phyloP scores from a whole-genome alignment of 1,140 invertebrate species.

The Agraylea sexmaculata region DNA sequence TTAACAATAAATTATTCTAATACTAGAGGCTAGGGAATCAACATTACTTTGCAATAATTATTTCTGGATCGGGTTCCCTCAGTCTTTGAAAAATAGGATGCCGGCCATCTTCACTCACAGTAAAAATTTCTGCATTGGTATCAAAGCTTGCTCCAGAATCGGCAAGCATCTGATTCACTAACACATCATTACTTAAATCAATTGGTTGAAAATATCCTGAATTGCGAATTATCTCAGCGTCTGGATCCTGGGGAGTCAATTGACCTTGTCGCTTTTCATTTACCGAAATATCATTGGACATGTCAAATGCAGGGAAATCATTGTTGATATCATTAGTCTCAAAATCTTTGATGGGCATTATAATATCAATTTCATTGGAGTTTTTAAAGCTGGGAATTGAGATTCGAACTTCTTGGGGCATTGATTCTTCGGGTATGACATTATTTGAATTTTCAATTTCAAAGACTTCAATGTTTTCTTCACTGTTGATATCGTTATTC shows the following conservation, averaged over 20 bases:
- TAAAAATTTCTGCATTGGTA: slow-evolving; percentile 30
- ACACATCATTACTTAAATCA: slow-evolving; percentile 32
- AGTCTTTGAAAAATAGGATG: background rate
- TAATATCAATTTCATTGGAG: background rate
- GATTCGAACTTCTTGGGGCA: slow-evolving; percentile 6
- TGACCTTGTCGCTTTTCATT: too few species aligned
- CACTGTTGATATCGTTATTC: background rate
- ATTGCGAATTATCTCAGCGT: too few species aligned
- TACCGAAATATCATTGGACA: too few species aligned
- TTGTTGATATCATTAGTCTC: slow-evolving; percentile 17
- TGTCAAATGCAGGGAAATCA: too few species aligned
- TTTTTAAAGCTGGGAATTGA: background rate
- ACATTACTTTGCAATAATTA: background rate
- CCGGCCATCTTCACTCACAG: slow-evolving; percentile 11
- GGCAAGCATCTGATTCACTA: slow-evolving; percentile 27
- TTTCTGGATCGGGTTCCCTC: background rate
- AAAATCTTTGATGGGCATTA: slow-evolving; percentile 9
- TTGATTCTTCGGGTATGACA: slow-evolving; percentile 1
- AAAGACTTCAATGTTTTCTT: too few species aligned
- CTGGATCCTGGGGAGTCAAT: too few species aligned
- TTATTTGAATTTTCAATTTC: slow-evolving; percentile 8
- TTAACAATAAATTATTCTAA: slow-evolving; percentile 1
- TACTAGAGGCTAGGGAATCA: background rate
- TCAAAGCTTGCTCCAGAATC: slow-evolving; percentile 23
- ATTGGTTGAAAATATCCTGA: slow-evolving; percentile 10